Conservation (phyloP, 2,888 invertebrate genomes). For the Stramonita haemastoma region DNA sequence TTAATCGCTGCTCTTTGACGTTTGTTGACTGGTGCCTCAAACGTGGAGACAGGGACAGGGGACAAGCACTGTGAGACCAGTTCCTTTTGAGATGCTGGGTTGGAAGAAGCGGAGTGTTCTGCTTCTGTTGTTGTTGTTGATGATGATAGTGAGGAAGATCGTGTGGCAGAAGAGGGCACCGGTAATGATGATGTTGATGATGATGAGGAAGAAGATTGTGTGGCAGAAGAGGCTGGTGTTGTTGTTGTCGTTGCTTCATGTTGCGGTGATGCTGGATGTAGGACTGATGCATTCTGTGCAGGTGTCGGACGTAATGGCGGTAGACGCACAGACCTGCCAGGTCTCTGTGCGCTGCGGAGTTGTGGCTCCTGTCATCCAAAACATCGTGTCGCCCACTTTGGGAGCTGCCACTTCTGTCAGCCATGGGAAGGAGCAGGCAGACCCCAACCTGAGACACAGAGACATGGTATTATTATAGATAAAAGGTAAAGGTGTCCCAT, state of each 20-base stretch:
- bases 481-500: no score
- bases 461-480: background rate
- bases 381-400: background rate
- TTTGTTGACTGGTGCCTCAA: background rate
- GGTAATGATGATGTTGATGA: background rate
- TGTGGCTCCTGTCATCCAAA: background rate
- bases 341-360: background rate
- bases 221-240: background rate
- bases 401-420: background rate
- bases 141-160: background rate
- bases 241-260: background rate
- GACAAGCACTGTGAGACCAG: background rate
- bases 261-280: background rate
- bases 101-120: no score
- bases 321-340: background rate
- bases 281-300: background rate
- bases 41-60: background rate
- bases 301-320: background rate
- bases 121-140: background rate
- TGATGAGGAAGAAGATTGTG: background rate
- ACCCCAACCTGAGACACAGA: background rate
- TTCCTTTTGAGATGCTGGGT: no score
- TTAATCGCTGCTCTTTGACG: background rate
- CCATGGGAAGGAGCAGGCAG: background rate
- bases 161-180: background rate